Evolutionary conservation across 2,888 invertebrate genomes (phyloP).

Genomic region (Eretmocerus hayati): DNA sequence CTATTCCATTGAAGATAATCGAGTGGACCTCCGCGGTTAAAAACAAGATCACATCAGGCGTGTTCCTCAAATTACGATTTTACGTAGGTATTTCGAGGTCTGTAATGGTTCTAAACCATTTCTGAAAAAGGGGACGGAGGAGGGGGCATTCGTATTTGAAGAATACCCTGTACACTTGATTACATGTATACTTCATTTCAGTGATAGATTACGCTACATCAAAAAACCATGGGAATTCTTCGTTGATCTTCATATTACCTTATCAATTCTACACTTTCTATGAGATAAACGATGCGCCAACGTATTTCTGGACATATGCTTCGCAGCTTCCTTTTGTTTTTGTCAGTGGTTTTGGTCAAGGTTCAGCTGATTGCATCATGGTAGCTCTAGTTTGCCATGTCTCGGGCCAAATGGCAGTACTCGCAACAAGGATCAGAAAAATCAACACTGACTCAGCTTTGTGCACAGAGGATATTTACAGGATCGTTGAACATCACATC

Average conservation of each 20-base stretch:
- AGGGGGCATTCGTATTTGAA: too few species aligned
- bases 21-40: too few species aligned
- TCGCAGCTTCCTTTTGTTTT: conserved; percentile 33
- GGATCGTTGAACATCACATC: conserved; percentile 27
- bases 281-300: conserved; percentile 27
- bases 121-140: too few species aligned
- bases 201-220: conserved; percentile 6
- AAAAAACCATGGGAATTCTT: conserved; percentile 10
- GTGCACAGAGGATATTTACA: conserved; percentile 25
- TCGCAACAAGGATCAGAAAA: conserved; percentile 28
- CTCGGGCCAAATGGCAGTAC: conserved; percentile 34
- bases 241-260: conserved; percentile 27
- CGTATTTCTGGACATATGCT: conserved; percentile 31
- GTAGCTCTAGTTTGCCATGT: conserved; percentile 35
- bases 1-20: too few species aligned
- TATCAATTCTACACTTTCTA: conserved; percentile 36
- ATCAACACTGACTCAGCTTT: conserved; percentile 21
- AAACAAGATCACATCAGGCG: too few species aligned
- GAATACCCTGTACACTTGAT: too few species aligned
- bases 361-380: conserved; percentile 33
- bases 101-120: too few species aligned
- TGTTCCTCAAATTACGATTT: too few species aligned
- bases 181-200: neutral
- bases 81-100: too few species aligned
- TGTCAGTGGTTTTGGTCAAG: conserved; percentile 33